These are phyloP conservation scores for Chrysomela aeneicollis DNA, from an alignment of 2,888 invertebrate genomes.

Conservation along the genomic window DNA sequence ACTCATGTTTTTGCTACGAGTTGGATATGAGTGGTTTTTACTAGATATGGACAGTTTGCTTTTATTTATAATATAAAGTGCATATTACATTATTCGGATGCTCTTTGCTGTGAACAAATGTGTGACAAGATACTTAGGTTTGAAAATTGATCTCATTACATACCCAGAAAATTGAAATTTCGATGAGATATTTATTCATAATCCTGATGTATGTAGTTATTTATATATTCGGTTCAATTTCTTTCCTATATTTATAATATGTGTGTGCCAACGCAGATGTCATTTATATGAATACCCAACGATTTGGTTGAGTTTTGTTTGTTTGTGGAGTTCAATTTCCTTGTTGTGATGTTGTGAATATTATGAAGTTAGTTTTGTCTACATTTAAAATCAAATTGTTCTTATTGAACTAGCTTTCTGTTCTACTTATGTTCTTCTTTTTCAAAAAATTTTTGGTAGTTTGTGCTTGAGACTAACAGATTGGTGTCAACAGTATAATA, in stretches of 20 bases:
- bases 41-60: neutral
- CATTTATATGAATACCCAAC: constrained; percentile 5
- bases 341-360: constrained; percentile 23
- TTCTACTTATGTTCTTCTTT: neutral
- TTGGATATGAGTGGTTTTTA: constrained; percentile 3
- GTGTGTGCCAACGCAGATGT: constrained; percentile 2
- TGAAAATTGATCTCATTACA: neutral
- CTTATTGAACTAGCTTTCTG: neutral
- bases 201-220: constrained; percentile 3
- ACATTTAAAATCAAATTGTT: constrained; percentile 12
- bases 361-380: constrained; percentile 12
- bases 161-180: constrained; percentile 4
- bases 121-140: constrained; percentile 3
- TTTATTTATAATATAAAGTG: constrained; percentile 3
- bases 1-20: constrained; percentile 3
- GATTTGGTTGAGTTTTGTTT: constrained; percentile 8
- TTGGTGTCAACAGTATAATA: constrained; percentile 9
- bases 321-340: constrained; percentile 6
- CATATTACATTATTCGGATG: constrained; percentile 1
- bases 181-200: constrained; percentile 1
- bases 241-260: neutral
- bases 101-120: neutral
- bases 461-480: neutral
- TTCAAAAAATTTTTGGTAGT: neutral
- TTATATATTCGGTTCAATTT: constrained; percentile 1